Evolutionary conservation across 2,113 vertebrate genomes (phyloP).

Genomic region (Arizona elegans): DNA sequence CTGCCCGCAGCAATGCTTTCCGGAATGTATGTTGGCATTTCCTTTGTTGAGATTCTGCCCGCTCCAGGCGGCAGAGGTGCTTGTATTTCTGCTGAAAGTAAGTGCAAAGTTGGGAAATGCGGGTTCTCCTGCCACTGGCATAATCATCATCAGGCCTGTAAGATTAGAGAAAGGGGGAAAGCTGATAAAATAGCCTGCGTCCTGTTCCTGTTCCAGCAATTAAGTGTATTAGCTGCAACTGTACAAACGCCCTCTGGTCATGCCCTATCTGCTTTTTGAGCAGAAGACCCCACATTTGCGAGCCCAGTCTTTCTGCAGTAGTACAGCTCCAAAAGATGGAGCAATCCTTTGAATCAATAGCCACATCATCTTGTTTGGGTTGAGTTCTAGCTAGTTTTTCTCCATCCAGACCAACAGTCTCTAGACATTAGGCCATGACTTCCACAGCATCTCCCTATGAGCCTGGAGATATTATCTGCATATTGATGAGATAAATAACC

Average conservation of each 20-base stretch:
- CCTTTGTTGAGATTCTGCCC: conserved; percentile 88
- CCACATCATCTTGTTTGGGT: not conserved
- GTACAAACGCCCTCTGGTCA: not conserved
- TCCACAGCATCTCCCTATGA: not conserved
- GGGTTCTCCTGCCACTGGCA: conserved; percentile 81
- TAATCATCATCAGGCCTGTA: conserved; percentile 76
- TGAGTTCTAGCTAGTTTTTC: not conserved
- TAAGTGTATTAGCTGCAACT: not conserved
- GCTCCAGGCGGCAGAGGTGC: conserved; percentile 96
- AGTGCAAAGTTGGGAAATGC: conserved; percentile 93
- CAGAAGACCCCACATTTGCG: not conserved
- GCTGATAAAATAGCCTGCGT: not conserved
- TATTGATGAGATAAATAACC: not conserved
- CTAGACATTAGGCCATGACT: not conserved
- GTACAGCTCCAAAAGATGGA: not conserved
- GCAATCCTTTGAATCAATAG: not conserved
- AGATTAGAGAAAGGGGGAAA: conserved; percentile 25
- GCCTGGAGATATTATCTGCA: not conserved
- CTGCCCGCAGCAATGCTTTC: conserved; percentile 93
- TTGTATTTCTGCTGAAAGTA: conserved; percentile 98
- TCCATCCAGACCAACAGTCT: not conserved
- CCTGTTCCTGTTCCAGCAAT: not conserved
- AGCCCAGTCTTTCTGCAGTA: not conserved
- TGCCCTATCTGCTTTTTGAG: not conserved
- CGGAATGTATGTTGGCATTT: conserved; percentile 89